Base-by-base conservation (phyloP, 2,888 invertebrate genomes). In the Diogma glabrata region DNA sequence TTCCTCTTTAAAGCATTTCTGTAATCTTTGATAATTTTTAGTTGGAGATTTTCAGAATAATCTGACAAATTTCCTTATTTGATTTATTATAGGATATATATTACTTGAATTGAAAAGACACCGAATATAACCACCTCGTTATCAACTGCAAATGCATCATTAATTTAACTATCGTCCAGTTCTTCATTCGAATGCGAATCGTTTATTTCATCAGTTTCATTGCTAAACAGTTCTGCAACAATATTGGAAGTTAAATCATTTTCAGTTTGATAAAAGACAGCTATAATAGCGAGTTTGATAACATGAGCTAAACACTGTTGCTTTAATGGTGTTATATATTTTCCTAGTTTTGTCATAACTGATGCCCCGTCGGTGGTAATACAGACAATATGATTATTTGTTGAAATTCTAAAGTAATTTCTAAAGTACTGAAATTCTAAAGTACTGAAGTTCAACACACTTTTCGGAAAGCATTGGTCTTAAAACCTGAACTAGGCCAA, bases 191-290 rank as follows among this genome's bases (percentile, higher is more conserved):
- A 2, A 28, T 28, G 2, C 28, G 28, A 28, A 28, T 3, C 28
- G 28, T 36, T 6, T 10, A 19, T 40, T 40, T 17, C 40, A 10
- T 40, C 40, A 40, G 19, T 40, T 40, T 17, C 7, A 40, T 40
- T 40, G 19, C 6, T 19, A 40, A 40, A 40, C 12, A 20, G 40
- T 17, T 40, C 40, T 40, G 17, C 40, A 40, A 40, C 40, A 40
- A 40, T 19, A 40, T 36, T 9, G 36, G 36, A 36, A n/a, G n/a
- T 36, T 36, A 36, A 36, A 36, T 16, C 14, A 36, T n/a, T 4
- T 36, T 36, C 14, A 36, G 36, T 36, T 36, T 36, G 36, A 36
- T 36, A 36, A 36, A 36, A 2, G 14, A 36, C 36, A 9, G 36
- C 36, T 3, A 36, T 36, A 36, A 36, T 36, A 9, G n/a, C 36